These are phyloP conservation scores for Pterois miles DNA, from an alignment of 2,797 vertebrate species.

Conservation along the genomic window DNA sequence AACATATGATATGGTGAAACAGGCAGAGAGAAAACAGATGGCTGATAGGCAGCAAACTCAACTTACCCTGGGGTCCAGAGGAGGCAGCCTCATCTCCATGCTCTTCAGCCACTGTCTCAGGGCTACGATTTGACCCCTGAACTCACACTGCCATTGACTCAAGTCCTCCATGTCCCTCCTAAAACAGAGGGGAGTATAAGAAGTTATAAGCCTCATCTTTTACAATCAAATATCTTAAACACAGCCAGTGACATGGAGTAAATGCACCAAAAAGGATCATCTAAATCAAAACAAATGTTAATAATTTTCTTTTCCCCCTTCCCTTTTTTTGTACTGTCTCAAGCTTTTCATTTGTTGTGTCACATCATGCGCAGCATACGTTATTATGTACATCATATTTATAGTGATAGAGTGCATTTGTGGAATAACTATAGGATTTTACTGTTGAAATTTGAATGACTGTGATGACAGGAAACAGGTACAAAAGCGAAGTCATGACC, in stretches of 20 bases:
- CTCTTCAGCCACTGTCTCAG: slow-evolving; percentile 86
- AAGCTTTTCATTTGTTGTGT: neutral
- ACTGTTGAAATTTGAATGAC: neutral
- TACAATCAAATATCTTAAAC: neutral
- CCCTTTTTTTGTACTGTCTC: neutral
- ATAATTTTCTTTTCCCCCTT: neutral
- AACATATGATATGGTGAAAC: neutral
- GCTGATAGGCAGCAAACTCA: neutral
- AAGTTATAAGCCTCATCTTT: neutral
- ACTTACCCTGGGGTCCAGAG: slow-evolving; percentile 79
- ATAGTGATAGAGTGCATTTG: neutral
- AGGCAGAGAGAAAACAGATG: neutral
- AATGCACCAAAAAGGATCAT: neutral
- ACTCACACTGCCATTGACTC: slow-evolving; percentile 80
- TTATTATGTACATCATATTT: neutral
- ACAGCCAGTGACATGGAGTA: neutral
- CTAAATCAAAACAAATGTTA: neutral
- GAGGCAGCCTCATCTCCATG: slow-evolving; percentile 85
- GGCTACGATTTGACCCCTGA: slow-evolving; percentile 85
- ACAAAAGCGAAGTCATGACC: neutral
- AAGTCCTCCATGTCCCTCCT: slow-evolving; percentile 70
- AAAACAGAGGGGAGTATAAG: slow-evolving; percentile 18
- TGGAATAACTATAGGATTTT: neutral
- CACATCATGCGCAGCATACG: neutral
- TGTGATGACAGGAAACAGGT: neutral